Conservation (phyloP, 2,113 vertebrate species). For the Epinephelus cyanopodus region DNA sequence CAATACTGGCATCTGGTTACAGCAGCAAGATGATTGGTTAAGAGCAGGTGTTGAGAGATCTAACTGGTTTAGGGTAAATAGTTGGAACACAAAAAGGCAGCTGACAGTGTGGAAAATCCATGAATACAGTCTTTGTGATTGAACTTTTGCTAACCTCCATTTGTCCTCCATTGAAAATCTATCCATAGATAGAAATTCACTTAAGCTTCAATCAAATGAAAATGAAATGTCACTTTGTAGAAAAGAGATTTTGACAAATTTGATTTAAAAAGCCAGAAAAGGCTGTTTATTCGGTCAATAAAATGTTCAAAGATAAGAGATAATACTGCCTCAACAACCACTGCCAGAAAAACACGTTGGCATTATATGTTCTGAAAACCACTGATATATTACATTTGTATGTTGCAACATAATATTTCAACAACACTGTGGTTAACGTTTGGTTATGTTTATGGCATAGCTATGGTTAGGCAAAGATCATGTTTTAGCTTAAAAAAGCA, state of each 20-base stretch:
- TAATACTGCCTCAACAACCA: not conserved
- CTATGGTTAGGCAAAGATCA: too few relatives aligned
- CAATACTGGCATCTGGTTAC: not conserved
- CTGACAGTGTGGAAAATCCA: conserved; percentile 5
- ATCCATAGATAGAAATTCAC: not conserved
- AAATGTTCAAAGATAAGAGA: not conserved
- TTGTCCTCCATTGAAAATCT: conserved; percentile 11
- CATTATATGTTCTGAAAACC: too few relatives aligned
- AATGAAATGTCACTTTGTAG: not conserved
- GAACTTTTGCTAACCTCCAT: conserved; percentile 6
- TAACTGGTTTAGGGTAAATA: conserved; percentile 2
- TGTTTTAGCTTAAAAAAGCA: too few relatives aligned
- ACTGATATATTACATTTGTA: too few relatives aligned
- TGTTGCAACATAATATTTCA: too few relatives aligned
- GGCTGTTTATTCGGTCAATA: not conserved
- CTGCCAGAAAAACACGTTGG: too few relatives aligned
- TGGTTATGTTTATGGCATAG: too few relatives aligned
- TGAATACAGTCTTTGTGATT: conserved; percentile 14
- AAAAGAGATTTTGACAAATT: not conserved
- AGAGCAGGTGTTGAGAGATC: conserved; percentile 5
- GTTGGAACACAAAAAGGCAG: conserved; percentile 15
- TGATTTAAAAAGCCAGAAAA: not conserved
- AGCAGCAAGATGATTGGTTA: conserved; percentile 9
- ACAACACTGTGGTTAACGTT: too few relatives aligned
- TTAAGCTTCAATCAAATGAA: not conserved